Evolutionary conservation across 2,797 vertebrate species (phyloP), one percentile per base, ranked within the genome.

Genomic region (Harpagifer antarcticus): DNA sequence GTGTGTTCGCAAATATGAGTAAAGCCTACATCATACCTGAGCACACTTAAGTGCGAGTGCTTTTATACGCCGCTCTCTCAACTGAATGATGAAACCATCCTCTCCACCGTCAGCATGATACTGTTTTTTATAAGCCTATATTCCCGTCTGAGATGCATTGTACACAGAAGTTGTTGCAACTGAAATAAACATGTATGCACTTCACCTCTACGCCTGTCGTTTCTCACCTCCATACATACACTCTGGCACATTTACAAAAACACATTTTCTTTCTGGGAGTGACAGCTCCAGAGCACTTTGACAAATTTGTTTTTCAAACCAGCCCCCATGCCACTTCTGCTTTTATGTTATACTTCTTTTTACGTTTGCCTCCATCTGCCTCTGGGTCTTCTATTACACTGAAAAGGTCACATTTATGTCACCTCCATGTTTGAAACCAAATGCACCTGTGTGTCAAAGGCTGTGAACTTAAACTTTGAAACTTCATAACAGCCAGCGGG

Each of bases 401-500:
- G 64, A 54, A 86, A 86, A 91, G 84, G 85, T 89, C 85, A 83
- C 76, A 56, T 80, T 68, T 59, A 56, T 73, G 70, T 78, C 76
- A 72, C 72, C 72, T 84, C 55, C 31, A 48, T 74, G 71, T 78
- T 81, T 73, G 52, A 85, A 73, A 72, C 53, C 53, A 72, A 78
- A 83, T 54, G 72, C 76, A 62, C 66, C 62, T 72, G 76, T 61
- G 68, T 82, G 88, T 88, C 86, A 84, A 65, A 85, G 89, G 72
- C 68, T 78, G 19, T 76, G 63, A 81, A 85, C 62, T 72, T 53
- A 44, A 61, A 75, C 76, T 85, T 72, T 56, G 44, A 81, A 77
- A 76, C 50, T 61, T 72, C 73, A 64, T 49, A 73, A 83, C 70
- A 80, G 80, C 85, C 69, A 40, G 54, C 5, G n/a, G 76, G 31